Conservation (phyloP, 2,888 invertebrate species). For the Gandaritis pyraliata region DNA sequence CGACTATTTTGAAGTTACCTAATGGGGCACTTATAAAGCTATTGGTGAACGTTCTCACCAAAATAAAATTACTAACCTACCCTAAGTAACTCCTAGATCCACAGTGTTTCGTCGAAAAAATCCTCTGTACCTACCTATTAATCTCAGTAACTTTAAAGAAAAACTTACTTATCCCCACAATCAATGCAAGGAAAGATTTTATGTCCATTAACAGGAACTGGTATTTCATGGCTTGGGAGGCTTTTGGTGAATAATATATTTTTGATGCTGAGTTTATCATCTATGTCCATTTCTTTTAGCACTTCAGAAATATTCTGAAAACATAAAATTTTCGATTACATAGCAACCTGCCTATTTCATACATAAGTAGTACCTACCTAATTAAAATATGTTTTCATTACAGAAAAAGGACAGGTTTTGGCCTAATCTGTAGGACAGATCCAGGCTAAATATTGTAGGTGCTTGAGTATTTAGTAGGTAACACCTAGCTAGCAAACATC, state of each 20-base stretch:
- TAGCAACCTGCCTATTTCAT: background rate
- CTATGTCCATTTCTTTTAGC: slow-evolving; percentile 45
- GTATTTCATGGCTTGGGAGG: slow-evolving; percentile 65
- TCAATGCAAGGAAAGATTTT: slow-evolving; percentile 78
- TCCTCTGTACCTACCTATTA: too few relatives aligned
- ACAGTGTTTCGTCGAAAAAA: too few relatives aligned
- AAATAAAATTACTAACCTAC: too few relatives aligned
- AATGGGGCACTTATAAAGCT: too few relatives aligned
- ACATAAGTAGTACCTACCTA: too few relatives aligned
- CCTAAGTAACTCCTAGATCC: too few relatives aligned
- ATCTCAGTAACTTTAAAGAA: background rate
- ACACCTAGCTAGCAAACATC: too few relatives aligned
- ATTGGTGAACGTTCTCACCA: too few relatives aligned
- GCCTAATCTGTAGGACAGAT: too few relatives aligned
- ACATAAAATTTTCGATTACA: background rate
- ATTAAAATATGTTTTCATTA: too few relatives aligned
- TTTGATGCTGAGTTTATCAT: slow-evolving; percentile 69
- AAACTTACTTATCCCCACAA: slow-evolving; percentile 82
- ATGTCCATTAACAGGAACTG: slow-evolving; percentile 63
- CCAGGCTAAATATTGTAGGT: background rate
- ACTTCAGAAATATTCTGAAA: slow-evolving; percentile 31
- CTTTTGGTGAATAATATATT: slow-evolving; percentile 72
- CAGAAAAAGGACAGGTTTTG: too few relatives aligned
- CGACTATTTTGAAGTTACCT: too few relatives aligned
- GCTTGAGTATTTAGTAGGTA: background rate